phyloP scores from a whole-genome alignment of 2,888 invertebrate genomes.

The Neoaliturus tenellus region DNA sequence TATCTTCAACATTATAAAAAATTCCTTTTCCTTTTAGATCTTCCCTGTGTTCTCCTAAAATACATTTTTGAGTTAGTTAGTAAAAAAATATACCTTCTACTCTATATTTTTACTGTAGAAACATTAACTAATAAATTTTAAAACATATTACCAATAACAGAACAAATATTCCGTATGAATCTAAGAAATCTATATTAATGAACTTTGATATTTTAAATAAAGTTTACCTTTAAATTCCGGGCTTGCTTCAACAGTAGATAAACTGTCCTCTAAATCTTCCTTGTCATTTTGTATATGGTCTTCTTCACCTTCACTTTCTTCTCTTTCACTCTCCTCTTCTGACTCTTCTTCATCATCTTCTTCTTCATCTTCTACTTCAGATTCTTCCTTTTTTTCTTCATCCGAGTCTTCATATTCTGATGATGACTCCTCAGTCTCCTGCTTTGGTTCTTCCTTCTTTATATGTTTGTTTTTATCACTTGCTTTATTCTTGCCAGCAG shows the following conservation, averaged over 20 bases:
- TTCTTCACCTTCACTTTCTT: not conserved
- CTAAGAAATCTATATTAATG: too few relatives aligned
- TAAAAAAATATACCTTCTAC: too few relatives aligned
- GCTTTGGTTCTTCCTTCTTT: not conserved
- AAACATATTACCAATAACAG: too few relatives aligned
- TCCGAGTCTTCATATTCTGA: conserved; percentile 8
- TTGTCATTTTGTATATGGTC: not conserved
- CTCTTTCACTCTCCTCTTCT: not conserved
- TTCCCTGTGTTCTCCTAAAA: conserved; percentile 40
- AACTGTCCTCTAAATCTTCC: not conserved
- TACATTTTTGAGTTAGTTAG: too few relatives aligned
- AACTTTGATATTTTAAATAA: too few relatives aligned
- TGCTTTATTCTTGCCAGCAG: not conserved
- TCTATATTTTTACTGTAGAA: too few relatives aligned
- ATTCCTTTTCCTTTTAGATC: conserved; percentile 23
- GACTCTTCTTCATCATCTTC: not conserved
- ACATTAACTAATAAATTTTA: too few relatives aligned
- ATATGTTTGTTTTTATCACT: not conserved
- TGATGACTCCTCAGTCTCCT: not conserved
- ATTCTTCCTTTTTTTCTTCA: not conserved
- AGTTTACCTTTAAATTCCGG: conserved; percentile 23
- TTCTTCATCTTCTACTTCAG: not conserved
- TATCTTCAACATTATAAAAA: not conserved
- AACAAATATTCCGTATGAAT: too few relatives aligned
- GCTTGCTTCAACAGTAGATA: not conserved